Percentiles rank a stretch among this genome's conserved stretches.
Evolutionary conservation across 2,888 invertebrate genomes (phyloP).

Genomic region (Eristalis pertinax): DNA sequence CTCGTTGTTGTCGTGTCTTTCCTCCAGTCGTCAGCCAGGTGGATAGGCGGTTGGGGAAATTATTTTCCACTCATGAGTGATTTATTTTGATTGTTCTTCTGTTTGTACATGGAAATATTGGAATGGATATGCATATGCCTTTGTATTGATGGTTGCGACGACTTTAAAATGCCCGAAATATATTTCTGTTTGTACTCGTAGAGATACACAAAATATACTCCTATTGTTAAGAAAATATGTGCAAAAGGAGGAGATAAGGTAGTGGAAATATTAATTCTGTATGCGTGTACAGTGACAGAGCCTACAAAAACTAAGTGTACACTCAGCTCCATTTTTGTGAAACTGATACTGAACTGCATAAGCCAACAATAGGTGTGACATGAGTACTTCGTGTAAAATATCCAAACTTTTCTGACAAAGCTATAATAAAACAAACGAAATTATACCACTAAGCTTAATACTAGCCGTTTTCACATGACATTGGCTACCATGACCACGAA

Average conservation of each 20-base stretch:
- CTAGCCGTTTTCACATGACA: too few species aligned
- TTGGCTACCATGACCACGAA: too few species aligned
- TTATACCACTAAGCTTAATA: too few species aligned
- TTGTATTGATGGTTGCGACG: not conserved
- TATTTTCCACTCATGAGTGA: constrained; percentile 22
- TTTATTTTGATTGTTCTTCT: constrained; percentile 25
- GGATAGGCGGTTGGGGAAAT: constrained; percentile 12
- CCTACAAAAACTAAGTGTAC: too few species aligned
- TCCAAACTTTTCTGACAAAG: too few species aligned
- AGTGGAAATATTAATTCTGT: not conserved
- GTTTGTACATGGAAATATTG: not conserved
- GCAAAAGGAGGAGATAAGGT: not conserved
- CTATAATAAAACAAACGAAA: too few species aligned
- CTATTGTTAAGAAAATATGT: not conserved
- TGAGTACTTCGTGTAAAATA: too few species aligned
- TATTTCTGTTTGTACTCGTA: not conserved
- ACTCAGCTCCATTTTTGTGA: too few species aligned
- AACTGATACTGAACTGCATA: too few species aligned
- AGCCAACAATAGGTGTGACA: too few species aligned
- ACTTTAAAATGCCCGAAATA: not conserved
- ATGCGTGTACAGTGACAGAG: too few species aligned
- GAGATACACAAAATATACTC: not conserved
- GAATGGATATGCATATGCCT: not conserved
- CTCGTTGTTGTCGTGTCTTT: not conserved
- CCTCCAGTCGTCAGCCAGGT: not conserved